Evolutionary conservation across 2,113 vertebrate species (phyloP).

Genomic region (Dendropsophus ebraccatus): DNA sequence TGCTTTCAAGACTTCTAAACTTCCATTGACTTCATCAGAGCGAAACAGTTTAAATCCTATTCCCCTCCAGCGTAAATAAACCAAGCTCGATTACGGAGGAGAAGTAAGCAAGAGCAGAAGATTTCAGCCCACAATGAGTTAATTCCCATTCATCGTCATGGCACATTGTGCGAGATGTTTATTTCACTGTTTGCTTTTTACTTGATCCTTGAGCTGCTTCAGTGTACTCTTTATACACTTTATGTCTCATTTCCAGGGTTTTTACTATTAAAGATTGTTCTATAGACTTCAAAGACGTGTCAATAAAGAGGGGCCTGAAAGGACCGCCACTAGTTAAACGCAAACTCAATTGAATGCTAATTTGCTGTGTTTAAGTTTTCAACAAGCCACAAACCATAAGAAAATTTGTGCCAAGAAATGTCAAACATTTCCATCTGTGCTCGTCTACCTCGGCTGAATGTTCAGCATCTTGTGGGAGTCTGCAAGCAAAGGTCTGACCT

Average conservation of each 20-base stretch:
- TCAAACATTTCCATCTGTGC: constrained; percentile 54
- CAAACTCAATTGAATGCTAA: constrained; percentile 53
- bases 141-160: neutral
- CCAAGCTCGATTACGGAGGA: neutral
- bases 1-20: neutral
- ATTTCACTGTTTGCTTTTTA: constrained; percentile 4
- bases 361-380: constrained; percentile 56
- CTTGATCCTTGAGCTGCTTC: constrained; percentile 4
- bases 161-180: neutral
- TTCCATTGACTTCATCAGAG: neutral
- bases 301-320: neutral
- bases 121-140: neutral
- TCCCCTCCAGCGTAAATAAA: neutral
- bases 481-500: neutral
- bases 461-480: constrained; percentile 5
- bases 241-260: constrained; percentile 6
- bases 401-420: constrained; percentile 40
- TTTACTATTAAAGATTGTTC: constrained; percentile 11
- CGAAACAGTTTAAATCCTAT: neutral
- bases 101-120: neutral
- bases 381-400: constrained; percentile 55
- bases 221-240: neutral
- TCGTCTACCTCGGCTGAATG: constrained; percentile 31
- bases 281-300: constrained; percentile 12
- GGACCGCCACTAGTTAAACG: constrained; percentile 27